Base-by-base conservation (phyloP, 2,113 vertebrate genomes). In the Narcine bancroftii region DNA sequence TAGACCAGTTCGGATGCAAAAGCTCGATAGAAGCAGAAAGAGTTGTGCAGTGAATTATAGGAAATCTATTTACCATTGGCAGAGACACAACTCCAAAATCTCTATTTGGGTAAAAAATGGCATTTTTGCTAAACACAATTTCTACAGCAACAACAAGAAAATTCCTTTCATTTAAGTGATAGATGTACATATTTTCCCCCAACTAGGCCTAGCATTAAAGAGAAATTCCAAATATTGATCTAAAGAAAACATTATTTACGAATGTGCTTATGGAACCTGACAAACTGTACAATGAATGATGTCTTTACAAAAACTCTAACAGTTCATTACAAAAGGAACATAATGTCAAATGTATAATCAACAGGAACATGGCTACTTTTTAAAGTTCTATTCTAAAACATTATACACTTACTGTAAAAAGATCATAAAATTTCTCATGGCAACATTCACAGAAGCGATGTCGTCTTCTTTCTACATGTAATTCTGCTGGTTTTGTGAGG, bases 361-460 rank as follows among this genome's bases (percentile, higher is more conserved):
- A n/a, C 50, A 85, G 50, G n/a, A 85, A 85, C 53, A 10, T 56
- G 50, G 33, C 3, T 4, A 85, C 1, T 50, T 2, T 45, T 42
- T 75, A n/a, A 77, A 29, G 36, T 2, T 29, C 56, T 39, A 69
- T 91, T 66, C 5, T 39, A 56, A 65, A 79, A 45, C 1, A 24
- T 42, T 19, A 81, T 21, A 85, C n/a, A 39, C 93, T 94, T 93
- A 97, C 97, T 96, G 95, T 93, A 0, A 95, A 94, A 93, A 97
- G 95, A 93, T 96, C 96, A 33, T 94, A 94, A n/a, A 97, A 98
- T 89, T 95, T 92, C 77, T 96, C 94, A 0, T 94, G 96, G 93
- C 97, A 98, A 94, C 97, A 97, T 95, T 98, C 97, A 15, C 97
- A 98, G 92, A 96, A 97, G 0, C 96, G 97, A 21, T 92, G 92